phyloP scores from a whole-genome alignment of 2,888 invertebrate genomes.

The Quadroppia sp. region DNA sequence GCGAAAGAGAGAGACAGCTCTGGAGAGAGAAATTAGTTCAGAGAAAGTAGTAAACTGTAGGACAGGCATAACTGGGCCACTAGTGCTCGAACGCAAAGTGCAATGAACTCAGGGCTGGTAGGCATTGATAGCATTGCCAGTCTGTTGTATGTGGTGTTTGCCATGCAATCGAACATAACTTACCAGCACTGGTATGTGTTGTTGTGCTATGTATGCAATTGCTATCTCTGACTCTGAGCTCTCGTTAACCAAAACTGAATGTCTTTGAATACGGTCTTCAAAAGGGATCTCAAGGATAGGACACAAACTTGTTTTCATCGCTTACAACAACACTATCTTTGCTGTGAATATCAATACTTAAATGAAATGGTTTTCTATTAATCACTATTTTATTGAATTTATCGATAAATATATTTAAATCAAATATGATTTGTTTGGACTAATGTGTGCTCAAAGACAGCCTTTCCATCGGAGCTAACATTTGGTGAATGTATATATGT shows the following conservation, averaged over 20 bases:
- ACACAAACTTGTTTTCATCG: constrained; percentile 9
- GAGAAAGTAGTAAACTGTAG: constrained; percentile 30
- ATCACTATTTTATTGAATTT: no score
- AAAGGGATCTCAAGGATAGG: constrained; percentile 4
- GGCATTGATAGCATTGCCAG: constrained; percentile 9
- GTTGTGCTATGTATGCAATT: no score
- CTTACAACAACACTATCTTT: no score
- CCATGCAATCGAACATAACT: no score
- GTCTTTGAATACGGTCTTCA: constrained; percentile 7
- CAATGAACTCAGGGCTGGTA: constrained; percentile 18
- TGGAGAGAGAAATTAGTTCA: constrained; percentile 29
- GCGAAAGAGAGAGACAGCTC: constrained; percentile 1
- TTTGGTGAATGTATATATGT: no score
- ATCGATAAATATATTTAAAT: no score
- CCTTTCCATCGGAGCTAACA: no score
- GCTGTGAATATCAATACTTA: constrained; percentile 5
- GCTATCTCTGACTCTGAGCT: no score
- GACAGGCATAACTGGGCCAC: constrained; percentile 22
- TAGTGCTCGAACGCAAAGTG: constrained; percentile 18
- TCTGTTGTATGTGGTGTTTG: background rate
- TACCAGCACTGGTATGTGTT: background rate
- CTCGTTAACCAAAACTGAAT: no score
- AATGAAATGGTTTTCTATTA: no score
- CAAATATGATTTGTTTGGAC: background rate
- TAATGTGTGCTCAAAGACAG: no score